Evolutionary conservation across 2,113 vertebrate species (phyloP).

Genomic region (Charadrius vociferus): DNA sequence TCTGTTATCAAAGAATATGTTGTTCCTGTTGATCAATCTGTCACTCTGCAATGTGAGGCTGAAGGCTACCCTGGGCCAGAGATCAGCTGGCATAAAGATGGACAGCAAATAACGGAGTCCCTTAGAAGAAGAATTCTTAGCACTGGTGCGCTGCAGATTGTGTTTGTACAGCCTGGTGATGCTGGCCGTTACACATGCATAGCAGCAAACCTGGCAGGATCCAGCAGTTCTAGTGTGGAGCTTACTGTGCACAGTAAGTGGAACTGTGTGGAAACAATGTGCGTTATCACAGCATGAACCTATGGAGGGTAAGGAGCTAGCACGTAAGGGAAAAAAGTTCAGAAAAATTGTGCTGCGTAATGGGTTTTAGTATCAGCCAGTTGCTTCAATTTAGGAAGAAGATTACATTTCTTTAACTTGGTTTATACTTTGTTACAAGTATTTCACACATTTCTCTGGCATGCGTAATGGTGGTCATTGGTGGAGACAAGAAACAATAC

Average conservation of each 20-base stretch:
- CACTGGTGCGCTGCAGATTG: conserved; percentile 87
- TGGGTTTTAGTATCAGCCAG: background rate
- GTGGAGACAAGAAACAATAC: background rate
- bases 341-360: background rate
- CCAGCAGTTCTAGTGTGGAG: conserved; percentile 73
- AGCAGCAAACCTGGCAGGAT: conserved; percentile 86
- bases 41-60: conserved; percentile 83
- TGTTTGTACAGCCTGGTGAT: conserved; percentile 83
- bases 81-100: conserved; percentile 88
- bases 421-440: background rate
- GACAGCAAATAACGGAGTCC: conserved; percentile 78
- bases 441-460: background rate
- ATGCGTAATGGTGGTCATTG: background rate
- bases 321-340: background rate
- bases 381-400: background rate
- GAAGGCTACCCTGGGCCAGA: conserved; percentile 85
- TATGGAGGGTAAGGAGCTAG: background rate
- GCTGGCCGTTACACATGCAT: conserved; percentile 86
- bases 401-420: background rate
- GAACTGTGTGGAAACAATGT: accelerated
- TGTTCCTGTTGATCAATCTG: conserved; percentile 83
- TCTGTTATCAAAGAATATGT: conserved; percentile 74
- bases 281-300: background rate
- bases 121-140: conserved; percentile 81
- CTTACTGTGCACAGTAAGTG: conserved; percentile 87